phyloP scores from a whole-genome alignment of 2,113 vertebrate species.

The Lepus timidus region DNA sequence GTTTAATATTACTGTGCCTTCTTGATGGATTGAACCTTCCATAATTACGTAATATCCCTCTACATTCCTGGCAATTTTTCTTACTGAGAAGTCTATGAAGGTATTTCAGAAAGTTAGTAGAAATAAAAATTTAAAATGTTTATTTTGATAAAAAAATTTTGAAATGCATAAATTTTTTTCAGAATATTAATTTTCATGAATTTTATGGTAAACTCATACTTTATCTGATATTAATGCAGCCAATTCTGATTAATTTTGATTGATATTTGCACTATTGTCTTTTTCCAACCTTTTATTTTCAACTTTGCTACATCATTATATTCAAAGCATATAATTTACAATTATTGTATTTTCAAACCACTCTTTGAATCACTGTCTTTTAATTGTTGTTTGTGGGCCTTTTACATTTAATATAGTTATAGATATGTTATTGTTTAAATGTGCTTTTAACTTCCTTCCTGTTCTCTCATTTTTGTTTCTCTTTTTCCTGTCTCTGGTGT shows the following conservation, averaged over 20 bases:
- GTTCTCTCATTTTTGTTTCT: not conserved
- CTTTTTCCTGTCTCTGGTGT: not conserved
- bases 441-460: not conserved
- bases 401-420: slow-evolving; percentile 27
- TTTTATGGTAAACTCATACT: too few species aligned
- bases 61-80: not conserved
- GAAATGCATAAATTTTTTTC: too few species aligned
- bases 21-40: not conserved
- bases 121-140: too few species aligned
- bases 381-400: not conserved
- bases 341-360: not conserved
- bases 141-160: too few species aligned
- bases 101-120: too few species aligned
- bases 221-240: not conserved
- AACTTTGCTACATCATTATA: not conserved
- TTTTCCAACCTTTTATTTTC: not conserved
- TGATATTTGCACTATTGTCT: not conserved
- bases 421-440: not conserved
- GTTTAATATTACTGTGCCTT: not conserved
- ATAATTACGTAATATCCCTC: not conserved
- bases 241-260: not conserved
- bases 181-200: too few species aligned
- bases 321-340: not conserved
- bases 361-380: not conserved
- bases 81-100: not conserved